Evolutionary conservation across 2,888 invertebrate genomes (phyloP).

Genomic region (Stratiomys singularior): DNA sequence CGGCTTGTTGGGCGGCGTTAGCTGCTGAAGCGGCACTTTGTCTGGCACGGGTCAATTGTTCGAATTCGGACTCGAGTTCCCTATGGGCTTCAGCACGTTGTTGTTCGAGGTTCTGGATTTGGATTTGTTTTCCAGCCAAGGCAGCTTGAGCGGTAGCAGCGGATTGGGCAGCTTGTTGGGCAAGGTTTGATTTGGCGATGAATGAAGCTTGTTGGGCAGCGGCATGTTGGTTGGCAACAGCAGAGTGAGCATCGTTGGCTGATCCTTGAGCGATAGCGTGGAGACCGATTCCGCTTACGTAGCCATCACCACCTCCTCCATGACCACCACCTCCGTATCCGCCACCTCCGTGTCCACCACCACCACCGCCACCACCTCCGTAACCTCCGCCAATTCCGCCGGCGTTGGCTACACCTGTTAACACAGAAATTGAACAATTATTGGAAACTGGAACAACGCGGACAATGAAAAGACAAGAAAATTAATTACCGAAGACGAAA

Average conservation of each 20-base stretch:
- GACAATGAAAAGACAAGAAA: too few relatives aligned
- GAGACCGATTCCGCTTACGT: constrained; percentile 57
- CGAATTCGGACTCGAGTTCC: constrained; percentile 74
- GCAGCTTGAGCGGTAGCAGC: constrained; percentile 60
- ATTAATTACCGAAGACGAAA: constrained; percentile 32
- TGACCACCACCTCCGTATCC: neutral
- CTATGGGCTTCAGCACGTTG: constrained; percentile 76
- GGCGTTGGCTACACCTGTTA: constrained; percentile 9
- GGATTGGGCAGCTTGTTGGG: constrained; percentile 64
- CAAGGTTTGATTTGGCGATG: constrained; percentile 77
- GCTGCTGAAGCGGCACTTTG: constrained; percentile 74
- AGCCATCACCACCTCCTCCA: neutral
- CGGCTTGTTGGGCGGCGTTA: constrained; percentile 75
- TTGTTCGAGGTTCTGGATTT: constrained; percentile 73
- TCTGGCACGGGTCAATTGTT: constrained; percentile 77
- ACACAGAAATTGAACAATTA: neutral
- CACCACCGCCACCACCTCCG: neutral
- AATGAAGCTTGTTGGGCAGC: constrained; percentile 57
- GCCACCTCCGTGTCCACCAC: neutral
- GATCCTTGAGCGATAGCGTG: too few relatives aligned
- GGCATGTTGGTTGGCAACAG: too few relatives aligned
- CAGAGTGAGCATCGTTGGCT: too few relatives aligned
- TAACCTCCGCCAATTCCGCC: neutral
- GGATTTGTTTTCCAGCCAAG: constrained; percentile 71
- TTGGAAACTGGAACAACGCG: too few relatives aligned